These are phyloP conservation scores for Pachypanchax playfairii DNA, from an alignment of 2,113 vertebrate genomes.

Conservation along the genomic window DNA sequence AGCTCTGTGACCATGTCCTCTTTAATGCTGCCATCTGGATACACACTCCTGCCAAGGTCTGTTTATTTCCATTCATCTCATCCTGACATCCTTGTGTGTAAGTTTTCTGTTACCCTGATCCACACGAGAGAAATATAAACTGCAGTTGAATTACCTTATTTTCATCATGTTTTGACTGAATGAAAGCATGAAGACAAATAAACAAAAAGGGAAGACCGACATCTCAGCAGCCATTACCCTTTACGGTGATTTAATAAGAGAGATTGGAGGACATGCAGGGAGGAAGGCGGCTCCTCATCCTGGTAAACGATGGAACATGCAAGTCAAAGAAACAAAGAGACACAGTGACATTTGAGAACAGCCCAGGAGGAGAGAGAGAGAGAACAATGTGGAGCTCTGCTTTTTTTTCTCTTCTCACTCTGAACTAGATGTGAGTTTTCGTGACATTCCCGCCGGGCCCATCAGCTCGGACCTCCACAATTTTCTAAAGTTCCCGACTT, in stretches of 20 bases:
- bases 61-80: constrained; percentile 29
- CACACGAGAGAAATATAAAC: not conserved
- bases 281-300: constrained; percentile 9
- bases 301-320: constrained; percentile 31
- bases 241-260: constrained; percentile 41
- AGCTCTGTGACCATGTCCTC: constrained; percentile 97
- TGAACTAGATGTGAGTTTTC: constrained; percentile 45
- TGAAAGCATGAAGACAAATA: not conserved
- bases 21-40: constrained; percentile 99
- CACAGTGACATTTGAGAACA: constrained; percentile 66
- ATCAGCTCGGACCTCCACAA: constrained; percentile 39
- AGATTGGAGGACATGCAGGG: constrained; percentile 12
- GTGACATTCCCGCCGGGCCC: constrained; percentile 45
- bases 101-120: constrained; percentile 41
- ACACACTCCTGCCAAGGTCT: constrained; percentile 97
- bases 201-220: constrained; percentile 21
- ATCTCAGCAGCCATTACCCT: constrained; percentile 27
- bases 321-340: constrained; percentile 27
- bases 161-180: not conserved
- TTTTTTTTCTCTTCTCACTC: constrained; percentile 18
- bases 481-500: constrained; percentile 49
- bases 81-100: constrained; percentile 5
- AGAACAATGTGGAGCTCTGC: constrained; percentile 15
- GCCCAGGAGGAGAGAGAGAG: constrained; percentile 36
- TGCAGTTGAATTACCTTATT: not conserved